Conservation (phyloP, 2,113 vertebrate species). For the Hylia prasina region DNA sequence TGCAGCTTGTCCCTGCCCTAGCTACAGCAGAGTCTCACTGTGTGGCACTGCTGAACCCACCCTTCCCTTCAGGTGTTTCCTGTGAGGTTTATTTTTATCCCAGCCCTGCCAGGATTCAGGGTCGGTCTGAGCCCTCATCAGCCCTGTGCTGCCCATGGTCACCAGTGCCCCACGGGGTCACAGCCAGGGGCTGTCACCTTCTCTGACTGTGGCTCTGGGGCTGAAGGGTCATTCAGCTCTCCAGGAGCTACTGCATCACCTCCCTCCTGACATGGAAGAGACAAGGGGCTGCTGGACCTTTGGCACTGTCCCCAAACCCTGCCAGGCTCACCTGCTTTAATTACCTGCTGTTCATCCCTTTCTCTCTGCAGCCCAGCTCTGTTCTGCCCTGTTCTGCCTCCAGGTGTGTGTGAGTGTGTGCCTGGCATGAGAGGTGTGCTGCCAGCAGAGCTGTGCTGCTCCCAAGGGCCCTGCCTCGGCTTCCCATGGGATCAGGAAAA, state of each 20-base stretch:
- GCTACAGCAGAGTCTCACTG: background rate
- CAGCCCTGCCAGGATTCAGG: rapidly evolving
- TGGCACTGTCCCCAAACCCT: rapidly evolving
- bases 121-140: background rate
- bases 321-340: background rate
- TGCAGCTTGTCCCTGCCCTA: background rate
- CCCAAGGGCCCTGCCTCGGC: background rate
- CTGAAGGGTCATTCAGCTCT: background rate
- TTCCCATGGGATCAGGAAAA: background rate
- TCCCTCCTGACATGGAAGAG: rapidly evolving
- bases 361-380: too few relatives aligned
- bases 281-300: background rate
- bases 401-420: rapidly evolving
- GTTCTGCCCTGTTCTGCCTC: too few relatives aligned
- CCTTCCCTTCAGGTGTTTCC: background rate
- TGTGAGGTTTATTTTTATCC: background rate
- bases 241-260: rapidly evolving
- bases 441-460: background rate
- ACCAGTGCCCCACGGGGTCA: background rate
- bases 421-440: rapidly evolving
- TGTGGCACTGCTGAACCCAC: background rate
- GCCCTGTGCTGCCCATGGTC: background rate
- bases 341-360: background rate
- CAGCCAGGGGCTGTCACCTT: background rate
- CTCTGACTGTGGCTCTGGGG: rapidly evolving